phyloP scores from a whole-genome alignment of 1,140 invertebrate genomes.

The Aricia agestis region DNA sequence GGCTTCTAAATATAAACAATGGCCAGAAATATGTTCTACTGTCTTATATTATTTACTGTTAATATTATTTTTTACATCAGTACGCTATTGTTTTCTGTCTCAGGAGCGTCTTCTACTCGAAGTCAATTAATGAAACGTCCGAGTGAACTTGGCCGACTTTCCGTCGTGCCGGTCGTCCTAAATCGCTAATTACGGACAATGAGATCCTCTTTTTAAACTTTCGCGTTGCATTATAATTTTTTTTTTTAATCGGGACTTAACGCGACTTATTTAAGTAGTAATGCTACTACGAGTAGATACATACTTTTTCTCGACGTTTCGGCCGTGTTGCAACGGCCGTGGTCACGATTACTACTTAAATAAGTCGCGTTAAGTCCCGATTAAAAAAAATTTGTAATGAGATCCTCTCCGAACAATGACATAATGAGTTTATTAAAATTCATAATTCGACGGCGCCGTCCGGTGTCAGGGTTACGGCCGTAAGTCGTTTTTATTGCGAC shows the following conservation, averaged over 20 bases:
- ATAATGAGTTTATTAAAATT: slow-evolving; percentile 14
- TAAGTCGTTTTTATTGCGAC: slow-evolving; percentile 3
- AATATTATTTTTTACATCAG: too few species aligned
- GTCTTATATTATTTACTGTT: background rate
- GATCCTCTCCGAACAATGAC: background rate
- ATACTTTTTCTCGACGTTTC: too few species aligned
- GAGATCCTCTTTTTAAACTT: background rate
- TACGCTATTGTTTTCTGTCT: background rate
- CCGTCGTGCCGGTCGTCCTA: background rate
- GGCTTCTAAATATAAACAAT: background rate
- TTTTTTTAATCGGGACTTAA: too few species aligned
- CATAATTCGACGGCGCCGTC: background rate
- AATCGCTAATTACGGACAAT: background rate
- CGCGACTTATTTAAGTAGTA: too few species aligned
- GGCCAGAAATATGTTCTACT: background rate
- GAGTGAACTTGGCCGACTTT: background rate
- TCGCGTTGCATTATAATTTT: too few species aligned
- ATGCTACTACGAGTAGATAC: too few species aligned
- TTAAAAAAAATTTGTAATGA: too few species aligned
- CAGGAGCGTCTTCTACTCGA: background rate
- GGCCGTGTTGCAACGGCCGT: too few species aligned
- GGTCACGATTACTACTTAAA: too few species aligned
- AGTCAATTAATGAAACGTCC: background rate
- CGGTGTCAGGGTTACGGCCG: background rate
- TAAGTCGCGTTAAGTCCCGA: too few species aligned